phyloP scores from a whole-genome alignment of 2,888 invertebrate genomes.

The Lithophane leautieri region DNA sequence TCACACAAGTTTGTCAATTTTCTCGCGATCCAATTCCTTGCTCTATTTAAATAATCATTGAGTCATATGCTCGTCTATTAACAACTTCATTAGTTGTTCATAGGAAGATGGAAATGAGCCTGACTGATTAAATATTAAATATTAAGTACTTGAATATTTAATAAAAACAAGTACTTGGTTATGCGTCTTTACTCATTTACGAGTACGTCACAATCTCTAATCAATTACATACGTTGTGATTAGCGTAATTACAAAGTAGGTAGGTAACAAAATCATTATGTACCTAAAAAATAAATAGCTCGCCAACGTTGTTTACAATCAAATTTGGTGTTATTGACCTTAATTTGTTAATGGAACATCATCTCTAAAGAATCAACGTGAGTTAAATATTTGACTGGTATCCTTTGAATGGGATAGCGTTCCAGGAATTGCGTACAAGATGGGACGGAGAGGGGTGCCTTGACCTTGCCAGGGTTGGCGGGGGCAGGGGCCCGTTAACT shows the following conservation, averaged over 20 bases:
- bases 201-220: constrained; percentile 20
- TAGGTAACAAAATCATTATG: constrained; percentile 15
- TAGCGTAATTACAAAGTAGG: constrained; percentile 12
- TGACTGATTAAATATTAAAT: constrained; percentile 5
- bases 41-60: constrained; percentile 61
- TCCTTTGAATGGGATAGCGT: constrained; percentile 69
- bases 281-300: neutral
- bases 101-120: constrained; percentile 12
- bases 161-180: neutral
- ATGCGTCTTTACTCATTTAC: constrained; percentile 21
- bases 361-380: constrained; percentile 5
- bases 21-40: constrained; percentile 76
- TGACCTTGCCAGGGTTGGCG: constrained; percentile 85
- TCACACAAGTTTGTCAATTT: constrained; percentile 78
- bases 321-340: constrained; percentile 39
- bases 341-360: constrained; percentile 17
- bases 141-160: neutral
- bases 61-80: constrained; percentile 49
- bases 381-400: constrained; percentile 46
- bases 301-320: constrained; percentile 10
- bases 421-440: constrained; percentile 78
- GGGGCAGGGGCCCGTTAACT: constrained; percentile 70
- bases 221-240: constrained; percentile 6
- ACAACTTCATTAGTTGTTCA: constrained; percentile 16
- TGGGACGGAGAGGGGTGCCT: constrained; percentile 74